These are phyloP conservation scores for Chymomyza caudatula DNA, from an alignment of 2,888 invertebrate genomes.

Conservation along the genomic window DNA sequence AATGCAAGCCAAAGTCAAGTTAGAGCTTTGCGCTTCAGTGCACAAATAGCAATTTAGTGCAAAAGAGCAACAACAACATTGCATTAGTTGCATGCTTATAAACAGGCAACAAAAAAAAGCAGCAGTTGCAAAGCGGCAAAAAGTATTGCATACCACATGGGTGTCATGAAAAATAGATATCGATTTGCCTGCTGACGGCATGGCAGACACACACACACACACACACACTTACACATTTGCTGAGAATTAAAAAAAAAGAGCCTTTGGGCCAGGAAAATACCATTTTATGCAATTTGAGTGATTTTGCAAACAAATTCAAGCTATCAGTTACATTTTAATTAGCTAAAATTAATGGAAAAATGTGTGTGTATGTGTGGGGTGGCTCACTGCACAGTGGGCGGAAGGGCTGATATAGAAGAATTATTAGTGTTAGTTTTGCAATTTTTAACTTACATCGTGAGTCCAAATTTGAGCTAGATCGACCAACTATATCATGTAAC, in stretches of 20 bases:
- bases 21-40: constrained; percentile 54
- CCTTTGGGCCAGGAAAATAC: neutral
- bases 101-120: constrained; percentile 4
- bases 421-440: no score
- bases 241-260: no score
- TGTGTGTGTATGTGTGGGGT: constrained; percentile 16
- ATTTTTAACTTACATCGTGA: no score
- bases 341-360: constrained; percentile 39
- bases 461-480: no score
- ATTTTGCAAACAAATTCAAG: neutral
- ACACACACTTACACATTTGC: neutral
- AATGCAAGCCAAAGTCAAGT: constrained; percentile 34
- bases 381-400: neutral
- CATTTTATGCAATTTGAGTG: neutral
- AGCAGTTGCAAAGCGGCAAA: constrained; percentile 37
- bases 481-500: no score
- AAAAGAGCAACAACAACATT: constrained; percentile 21
- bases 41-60: constrained; percentile 19
- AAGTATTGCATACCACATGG: constrained; percentile 67
- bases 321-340: constrained; percentile 34
- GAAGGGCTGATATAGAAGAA: no score
- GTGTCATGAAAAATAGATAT: constrained; percentile 67
- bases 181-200: constrained; percentile 48
- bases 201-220: neutral
- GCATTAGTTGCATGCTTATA: constrained; percentile 9